Conservation (phyloP, 2,113 vertebrate genomes). For the Menidia beryllina region DNA sequence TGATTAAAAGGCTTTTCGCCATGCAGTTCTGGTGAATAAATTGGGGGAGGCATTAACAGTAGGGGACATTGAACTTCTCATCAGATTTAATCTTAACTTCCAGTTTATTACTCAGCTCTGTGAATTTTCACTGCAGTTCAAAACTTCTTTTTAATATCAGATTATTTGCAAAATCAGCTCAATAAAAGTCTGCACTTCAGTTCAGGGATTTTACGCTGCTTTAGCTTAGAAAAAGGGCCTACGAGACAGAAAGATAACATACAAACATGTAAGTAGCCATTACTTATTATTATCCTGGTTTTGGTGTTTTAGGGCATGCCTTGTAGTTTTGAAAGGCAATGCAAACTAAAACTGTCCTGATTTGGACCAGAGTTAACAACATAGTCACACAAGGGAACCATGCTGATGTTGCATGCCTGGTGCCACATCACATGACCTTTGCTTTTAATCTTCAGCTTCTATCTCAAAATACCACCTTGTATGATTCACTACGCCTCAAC, state of each 20-base stretch:
- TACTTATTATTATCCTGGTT: too few species aligned
- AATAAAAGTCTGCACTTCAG: too few species aligned
- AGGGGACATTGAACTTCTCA: background rate
- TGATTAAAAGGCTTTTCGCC: background rate
- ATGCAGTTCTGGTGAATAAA: constrained; percentile 7
- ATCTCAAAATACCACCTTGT: constrained; percentile 9
- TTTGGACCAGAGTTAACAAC: background rate
- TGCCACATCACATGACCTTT: background rate
- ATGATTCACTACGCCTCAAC: constrained; percentile 55
- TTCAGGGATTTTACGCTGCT: background rate
- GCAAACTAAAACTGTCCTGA: background rate
- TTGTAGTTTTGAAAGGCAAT: background rate
- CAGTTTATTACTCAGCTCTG: too few species aligned
- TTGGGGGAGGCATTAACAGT: background rate
- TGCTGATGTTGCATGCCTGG: background rate
- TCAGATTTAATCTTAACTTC: too few species aligned
- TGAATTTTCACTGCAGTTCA: too few species aligned
- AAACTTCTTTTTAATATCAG: too few species aligned
- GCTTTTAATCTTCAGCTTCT: constrained; percentile 34
- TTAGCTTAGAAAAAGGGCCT: background rate
- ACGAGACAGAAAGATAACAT: too few species aligned
- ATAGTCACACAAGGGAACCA: background rate
- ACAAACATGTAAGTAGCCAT: too few species aligned
- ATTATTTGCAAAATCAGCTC: too few species aligned
- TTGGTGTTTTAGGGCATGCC: background rate